These are phyloP conservation scores for Mus musculus DNA, from an alignment of 2,113 vertebrate species.

Conservation along the genomic window DNA sequence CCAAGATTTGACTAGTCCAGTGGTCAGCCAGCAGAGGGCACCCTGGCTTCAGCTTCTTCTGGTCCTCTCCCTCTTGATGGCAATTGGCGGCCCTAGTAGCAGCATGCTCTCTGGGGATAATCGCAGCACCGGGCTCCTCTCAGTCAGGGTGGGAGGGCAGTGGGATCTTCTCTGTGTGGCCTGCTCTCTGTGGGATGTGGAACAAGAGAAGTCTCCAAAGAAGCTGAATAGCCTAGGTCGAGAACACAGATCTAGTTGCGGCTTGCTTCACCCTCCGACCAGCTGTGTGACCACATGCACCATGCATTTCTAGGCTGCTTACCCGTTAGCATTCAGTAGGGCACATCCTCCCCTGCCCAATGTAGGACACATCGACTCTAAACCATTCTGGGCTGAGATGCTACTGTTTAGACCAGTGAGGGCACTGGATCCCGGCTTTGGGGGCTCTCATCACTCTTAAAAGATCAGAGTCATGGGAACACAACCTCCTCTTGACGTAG, in stretches of 20 bases:
- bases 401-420: neutral
- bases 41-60: neutral
- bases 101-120: neutral
- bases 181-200: neutral
- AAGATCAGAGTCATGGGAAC: neutral
- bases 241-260: neutral
- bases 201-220: neutral
- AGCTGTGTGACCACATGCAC: neutral
- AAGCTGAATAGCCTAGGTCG: neutral
- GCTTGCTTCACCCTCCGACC: neutral
- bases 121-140: neutral
- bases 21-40: neutral
- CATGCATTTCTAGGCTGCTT: neutral
- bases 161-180: no score
- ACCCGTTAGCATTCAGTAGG: neutral
- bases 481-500: neutral
- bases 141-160: no score
- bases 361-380: neutral
- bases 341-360: neutral
- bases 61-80: neutral
- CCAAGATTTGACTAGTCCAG: conserved; percentile 1
- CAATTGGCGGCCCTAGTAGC: neutral
- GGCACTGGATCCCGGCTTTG: neutral
- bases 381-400: neutral
- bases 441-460: neutral